A percentile compares a stretch with the other conserved stretches of the same genome.
Evolutionary conservation across 2,888 invertebrate genomes (phyloP).

Genomic region (Hirudinaria manillensis): DNA sequence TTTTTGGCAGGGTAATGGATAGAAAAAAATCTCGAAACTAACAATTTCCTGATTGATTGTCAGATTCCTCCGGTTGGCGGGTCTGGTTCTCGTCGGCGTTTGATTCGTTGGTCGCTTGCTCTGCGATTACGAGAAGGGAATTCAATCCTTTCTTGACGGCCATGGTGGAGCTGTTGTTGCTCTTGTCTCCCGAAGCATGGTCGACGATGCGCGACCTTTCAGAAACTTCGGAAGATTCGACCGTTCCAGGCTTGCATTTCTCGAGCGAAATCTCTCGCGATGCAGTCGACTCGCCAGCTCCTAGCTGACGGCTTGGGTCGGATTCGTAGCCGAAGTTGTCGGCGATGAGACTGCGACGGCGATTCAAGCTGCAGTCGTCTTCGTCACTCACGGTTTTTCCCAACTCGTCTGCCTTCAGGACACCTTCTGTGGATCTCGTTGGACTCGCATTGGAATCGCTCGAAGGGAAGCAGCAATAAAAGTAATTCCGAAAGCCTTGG

Average conservation of each 20-base stretch:
- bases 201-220: conserved; percentile 8
- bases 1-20: background rate
- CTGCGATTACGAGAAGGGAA: background rate
- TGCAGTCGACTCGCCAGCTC: background rate
- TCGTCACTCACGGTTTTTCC: conserved; percentile 4
- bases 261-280: background rate
- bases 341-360: background rate
- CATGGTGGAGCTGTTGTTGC: background rate
- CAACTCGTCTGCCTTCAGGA: conserved; percentile 13
- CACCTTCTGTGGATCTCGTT: background rate
- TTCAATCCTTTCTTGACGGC: background rate
- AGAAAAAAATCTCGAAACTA: conserved; percentile 1
- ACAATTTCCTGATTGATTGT: background rate
- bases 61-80: background rate
- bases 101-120: background rate
- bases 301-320: background rate
- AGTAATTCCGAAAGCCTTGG: conserved; percentile 15
- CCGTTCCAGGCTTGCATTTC: background rate
- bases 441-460: background rate
- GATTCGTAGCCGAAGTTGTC: conserved; percentile 21
- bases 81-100: background rate
- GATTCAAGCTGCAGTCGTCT: background rate
- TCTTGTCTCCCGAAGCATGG: background rate
- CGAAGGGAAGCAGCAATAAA: conserved; percentile 15
- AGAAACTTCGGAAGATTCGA: background rate